Conservation (phyloP, 1,140 invertebrate species). For the Wasmannia auropunctata region DNA sequence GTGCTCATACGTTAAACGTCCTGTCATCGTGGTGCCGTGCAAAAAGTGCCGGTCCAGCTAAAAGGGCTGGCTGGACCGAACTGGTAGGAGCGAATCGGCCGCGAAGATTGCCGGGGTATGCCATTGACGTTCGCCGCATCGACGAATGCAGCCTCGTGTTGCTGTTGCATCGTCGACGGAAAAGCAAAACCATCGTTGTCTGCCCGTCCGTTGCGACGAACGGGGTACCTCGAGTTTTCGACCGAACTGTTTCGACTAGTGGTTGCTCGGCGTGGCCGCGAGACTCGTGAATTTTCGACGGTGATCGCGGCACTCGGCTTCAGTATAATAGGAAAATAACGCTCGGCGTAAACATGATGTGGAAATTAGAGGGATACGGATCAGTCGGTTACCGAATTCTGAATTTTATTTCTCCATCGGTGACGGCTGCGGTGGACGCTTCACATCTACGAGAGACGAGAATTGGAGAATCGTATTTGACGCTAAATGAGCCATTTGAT, state of each 20-base stretch:
- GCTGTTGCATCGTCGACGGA: constrained; percentile 30
- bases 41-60: constrained; percentile 58
- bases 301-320: background rate
- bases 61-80: background rate
- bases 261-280: background rate
- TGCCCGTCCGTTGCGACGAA: constrained; percentile 6
- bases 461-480: background rate
- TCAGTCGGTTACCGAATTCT: background rate
- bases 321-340: background rate
- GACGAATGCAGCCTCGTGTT: constrained; percentile 19
- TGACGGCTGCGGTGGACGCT: background rate
- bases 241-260: constrained; percentile 12
- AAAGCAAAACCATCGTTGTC: constrained; percentile 18
- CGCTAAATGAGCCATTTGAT: constrained; percentile 4
- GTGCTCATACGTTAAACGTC: constrained; percentile 58
- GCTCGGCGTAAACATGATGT: background rate
- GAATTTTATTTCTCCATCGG: constrained; percentile 8
- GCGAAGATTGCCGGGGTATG: constrained; percentile 46
- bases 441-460: background rate
- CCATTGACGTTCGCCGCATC: constrained; percentile 49
- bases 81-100: constrained; percentile 21
- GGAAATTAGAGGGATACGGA: background rate
- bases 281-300: background rate
- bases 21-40: constrained; percentile 51
- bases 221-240: constrained; percentile 16